phyloP scores from a whole-genome alignment of 2,888 invertebrate genomes.

The Nomada flava region DNA sequence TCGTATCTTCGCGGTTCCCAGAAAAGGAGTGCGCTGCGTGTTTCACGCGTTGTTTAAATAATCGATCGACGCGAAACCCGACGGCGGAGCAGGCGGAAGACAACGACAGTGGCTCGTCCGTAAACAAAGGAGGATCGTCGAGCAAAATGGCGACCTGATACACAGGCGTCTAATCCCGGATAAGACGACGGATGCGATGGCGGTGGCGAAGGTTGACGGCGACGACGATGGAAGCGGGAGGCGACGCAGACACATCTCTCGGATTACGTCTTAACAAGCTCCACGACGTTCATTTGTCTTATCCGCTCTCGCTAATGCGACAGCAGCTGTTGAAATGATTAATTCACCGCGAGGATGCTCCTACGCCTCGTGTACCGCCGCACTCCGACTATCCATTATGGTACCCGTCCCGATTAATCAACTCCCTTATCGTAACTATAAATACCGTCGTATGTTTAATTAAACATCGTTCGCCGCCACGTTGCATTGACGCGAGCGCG shows the following conservation, averaged over 20 bases:
- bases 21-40: background rate
- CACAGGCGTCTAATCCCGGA: slow-evolving; percentile 79
- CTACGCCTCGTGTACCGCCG: slow-evolving; percentile 57
- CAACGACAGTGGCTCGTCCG: slow-evolving; percentile 11
- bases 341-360: slow-evolving; percentile 79
- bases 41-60: no score
- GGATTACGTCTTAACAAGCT: slow-evolving; percentile 84
- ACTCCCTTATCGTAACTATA: slow-evolving; percentile 64
- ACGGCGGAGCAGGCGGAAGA: background rate
- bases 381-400: slow-evolving; percentile 45
- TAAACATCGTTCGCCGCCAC: slow-evolving; percentile 32
- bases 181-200: slow-evolving; percentile 74
- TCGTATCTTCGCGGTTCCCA: slow-evolving; percentile 55
- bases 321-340: slow-evolving; percentile 84
- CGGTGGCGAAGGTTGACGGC: slow-evolving; percentile 48
- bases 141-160: slow-evolving; percentile 76
- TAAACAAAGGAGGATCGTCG: slow-evolving; percentile 69
- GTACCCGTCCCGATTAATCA: slow-evolving; percentile 63
- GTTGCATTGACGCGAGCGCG: background rate
- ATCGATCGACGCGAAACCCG: background rate
- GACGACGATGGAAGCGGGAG: slow-evolving; percentile 71
- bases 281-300: slow-evolving; percentile 84
- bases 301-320: slow-evolving; percentile 83
- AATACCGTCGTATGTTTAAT: slow-evolving; percentile 55
- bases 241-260: slow-evolving; percentile 80